Evolutionary conservation across 2,888 invertebrate species (phyloP), one percentile per base, ranked within the genome.

Genomic region (Chrysomela aeneicollis): DNA sequence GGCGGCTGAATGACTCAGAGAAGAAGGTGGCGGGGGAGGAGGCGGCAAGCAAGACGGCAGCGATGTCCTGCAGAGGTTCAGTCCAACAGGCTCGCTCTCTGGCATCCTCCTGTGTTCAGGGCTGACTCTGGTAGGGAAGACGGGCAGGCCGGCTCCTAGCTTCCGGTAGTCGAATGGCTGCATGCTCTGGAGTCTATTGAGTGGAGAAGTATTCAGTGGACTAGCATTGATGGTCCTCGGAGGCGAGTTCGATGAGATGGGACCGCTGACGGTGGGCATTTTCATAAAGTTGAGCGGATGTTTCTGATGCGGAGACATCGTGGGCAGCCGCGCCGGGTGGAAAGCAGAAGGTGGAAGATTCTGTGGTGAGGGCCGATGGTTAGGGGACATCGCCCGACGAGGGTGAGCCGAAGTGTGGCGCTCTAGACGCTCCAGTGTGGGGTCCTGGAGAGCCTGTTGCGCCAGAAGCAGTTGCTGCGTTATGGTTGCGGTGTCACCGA

Each of bases 141-240:
- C 70, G 53, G 71, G 71, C 55, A 87, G 77, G 6, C 86, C 86
- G 71, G 89, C 87, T 65, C 90, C 89, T 61, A 92, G 84, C 79
- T 94, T 94, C 30, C 95, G 89, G 79, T 93, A 96, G 82, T 97
- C 96, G 81, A 95, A 95, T 0, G 97, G 96, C 79, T 97, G 96
- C 96, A 97, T 96, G 76, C 92, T 96, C 84, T 96, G 95, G 53
- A 97, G 86, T 76, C 94, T 90, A 82, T 92, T 95, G 69, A 97
- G 85, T 2, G 97, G 96, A 9, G 93, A 87, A 79, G 87, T 87
- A 81, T 78, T 78, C 22, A 88, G 81, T 49, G 89, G 88, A 83
- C 89, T 89, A 77, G 87, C 86, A 53, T 82, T 83, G 60, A 83
- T 85, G 49, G 82, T 86, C 77, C 86, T 86, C 76, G 88, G 86